Conservation (phyloP, 2,888 invertebrate genomes). For the Tubiluchus corallicola region DNA sequence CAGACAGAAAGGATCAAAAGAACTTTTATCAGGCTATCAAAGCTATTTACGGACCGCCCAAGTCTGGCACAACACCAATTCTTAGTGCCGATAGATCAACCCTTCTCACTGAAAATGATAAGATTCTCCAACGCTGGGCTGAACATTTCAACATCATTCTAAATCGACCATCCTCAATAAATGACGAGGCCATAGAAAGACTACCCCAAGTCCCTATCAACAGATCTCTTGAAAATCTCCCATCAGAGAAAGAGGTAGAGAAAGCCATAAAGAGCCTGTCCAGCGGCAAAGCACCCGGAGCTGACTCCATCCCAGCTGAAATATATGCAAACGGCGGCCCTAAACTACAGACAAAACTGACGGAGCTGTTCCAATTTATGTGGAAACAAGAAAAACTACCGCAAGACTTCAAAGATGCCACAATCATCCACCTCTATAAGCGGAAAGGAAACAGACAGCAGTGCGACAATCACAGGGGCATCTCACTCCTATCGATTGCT, state of each 20-base stretch:
- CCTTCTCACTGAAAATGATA: conserved; percentile 6
- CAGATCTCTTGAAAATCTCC: too few species aligned
- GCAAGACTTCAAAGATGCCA: conserved; percentile 14
- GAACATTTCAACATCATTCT: conserved; percentile 12
- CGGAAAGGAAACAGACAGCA: conserved; percentile 6
- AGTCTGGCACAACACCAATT: too few species aligned
- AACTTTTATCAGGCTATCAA: too few species aligned
- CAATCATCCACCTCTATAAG: conserved; percentile 11
- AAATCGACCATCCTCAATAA: conserved; percentile 11
- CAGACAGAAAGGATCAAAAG: too few species aligned
- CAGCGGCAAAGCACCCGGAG: too few species aligned
- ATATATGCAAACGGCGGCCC: conserved; percentile 10
- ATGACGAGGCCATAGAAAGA: conserved; percentile 9
- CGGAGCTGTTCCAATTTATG: conserved; percentile 2
- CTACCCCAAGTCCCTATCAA: conserved; percentile 6
- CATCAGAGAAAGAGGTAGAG: background rate
- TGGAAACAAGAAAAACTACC: conserved; percentile 9
- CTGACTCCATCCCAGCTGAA: conserved; percentile 12
- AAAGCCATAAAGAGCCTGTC: too few species aligned
- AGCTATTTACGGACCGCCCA: too few species aligned
- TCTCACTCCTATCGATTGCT: too few species aligned
- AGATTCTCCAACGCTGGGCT: conserved; percentile 12
- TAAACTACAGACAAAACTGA: background rate
- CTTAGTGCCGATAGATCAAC: too few species aligned
- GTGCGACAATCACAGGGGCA: too few species aligned